These are phyloP conservation scores for Clavelina lepadiformis DNA, from an alignment of 23 tunicate species.

Conservation along the genomic window DNA sequence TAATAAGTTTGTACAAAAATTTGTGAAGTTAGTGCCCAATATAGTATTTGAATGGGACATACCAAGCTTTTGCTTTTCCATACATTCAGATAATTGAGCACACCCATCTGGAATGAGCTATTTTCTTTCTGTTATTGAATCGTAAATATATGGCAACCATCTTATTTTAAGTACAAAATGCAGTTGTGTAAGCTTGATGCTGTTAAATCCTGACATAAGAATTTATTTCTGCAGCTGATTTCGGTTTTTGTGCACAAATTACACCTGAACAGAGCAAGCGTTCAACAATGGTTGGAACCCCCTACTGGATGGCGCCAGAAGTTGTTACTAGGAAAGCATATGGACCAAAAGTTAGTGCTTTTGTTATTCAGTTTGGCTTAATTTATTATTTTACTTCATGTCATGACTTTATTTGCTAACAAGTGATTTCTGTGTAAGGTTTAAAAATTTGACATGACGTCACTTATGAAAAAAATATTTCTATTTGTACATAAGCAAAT, in stretches of 20 bases:
- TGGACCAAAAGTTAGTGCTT: slow-evolving; percentile 83
- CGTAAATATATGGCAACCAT: too few relatives aligned
- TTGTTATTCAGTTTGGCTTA: not conserved
- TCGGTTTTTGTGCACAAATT: slow-evolving; percentile 99
- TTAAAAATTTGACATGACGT: not conserved
- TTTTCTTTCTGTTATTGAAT: too few relatives aligned
- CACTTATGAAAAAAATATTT: not conserved
- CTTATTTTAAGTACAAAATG: too few relatives aligned
- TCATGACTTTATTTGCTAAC: not conserved
- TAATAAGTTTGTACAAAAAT: too few relatives aligned
- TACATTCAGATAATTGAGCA: too few relatives aligned
- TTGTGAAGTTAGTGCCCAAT: too few relatives aligned
- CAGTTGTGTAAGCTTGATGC: too few relatives aligned
- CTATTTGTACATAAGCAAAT: not conserved
- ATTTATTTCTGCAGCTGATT: slow-evolving; percentile 69
- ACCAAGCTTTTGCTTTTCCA: too few relatives aligned
- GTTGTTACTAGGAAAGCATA: slow-evolving; percentile 99
- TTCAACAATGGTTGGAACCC: slow-evolving; percentile 99
- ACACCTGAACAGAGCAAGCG: slow-evolving; percentile 96
- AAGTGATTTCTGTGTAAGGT: not conserved
- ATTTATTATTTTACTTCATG: not conserved
- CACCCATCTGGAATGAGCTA: too few relatives aligned
- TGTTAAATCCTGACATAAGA: too few relatives aligned
- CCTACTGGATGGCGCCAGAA: slow-evolving; percentile 99
- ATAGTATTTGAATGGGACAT: too few relatives aligned